Evolutionary conservation across 2,797 vertebrate species (phyloP).

Genomic region (Spheniscus humboldti): DNA sequence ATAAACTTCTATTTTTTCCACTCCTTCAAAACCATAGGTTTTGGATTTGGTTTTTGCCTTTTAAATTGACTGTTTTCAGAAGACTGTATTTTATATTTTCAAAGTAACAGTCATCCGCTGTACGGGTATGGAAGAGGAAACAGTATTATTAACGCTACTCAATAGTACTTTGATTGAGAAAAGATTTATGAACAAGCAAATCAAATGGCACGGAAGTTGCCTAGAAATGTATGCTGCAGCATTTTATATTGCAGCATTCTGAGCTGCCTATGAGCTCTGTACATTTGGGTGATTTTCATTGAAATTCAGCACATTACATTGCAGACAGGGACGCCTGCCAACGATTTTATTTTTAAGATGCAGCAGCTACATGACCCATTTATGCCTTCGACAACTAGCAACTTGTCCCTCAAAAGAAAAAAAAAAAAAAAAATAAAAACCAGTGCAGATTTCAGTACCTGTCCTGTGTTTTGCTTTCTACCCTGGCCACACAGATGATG

Average conservation of each 20-base stretch:
- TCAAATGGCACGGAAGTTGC: not conserved
- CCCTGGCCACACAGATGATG: not conserved
- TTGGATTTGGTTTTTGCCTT: not conserved
- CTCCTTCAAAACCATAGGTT: not conserved
- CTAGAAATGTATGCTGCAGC: not conserved
- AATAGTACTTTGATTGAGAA: not conserved
- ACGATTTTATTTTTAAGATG: constrained; percentile 57
- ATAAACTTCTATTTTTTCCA: not conserved
- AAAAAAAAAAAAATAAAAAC: not conserved
- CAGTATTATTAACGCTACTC: not conserved
- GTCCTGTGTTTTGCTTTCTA: not conserved
- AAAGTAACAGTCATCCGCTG: not conserved
- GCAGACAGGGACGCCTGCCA: constrained; percentile 54
- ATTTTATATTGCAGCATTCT: not conserved
- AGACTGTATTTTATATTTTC: not conserved
- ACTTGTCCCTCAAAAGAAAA: constrained; percentile 6
- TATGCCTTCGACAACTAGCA: constrained; percentile 36
- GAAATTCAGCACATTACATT: constrained; percentile 13
- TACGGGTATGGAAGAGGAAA: not conserved
- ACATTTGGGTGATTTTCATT: constrained; percentile 52
- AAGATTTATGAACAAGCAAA: constrained; percentile 15
- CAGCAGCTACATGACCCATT: constrained; percentile 64
- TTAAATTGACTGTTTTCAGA: not conserved
- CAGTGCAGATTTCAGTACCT: not conserved
- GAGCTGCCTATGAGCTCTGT: not conserved